phyloP scores from a whole-genome alignment of 2,888 invertebrate species.

The Patella depressa region DNA sequence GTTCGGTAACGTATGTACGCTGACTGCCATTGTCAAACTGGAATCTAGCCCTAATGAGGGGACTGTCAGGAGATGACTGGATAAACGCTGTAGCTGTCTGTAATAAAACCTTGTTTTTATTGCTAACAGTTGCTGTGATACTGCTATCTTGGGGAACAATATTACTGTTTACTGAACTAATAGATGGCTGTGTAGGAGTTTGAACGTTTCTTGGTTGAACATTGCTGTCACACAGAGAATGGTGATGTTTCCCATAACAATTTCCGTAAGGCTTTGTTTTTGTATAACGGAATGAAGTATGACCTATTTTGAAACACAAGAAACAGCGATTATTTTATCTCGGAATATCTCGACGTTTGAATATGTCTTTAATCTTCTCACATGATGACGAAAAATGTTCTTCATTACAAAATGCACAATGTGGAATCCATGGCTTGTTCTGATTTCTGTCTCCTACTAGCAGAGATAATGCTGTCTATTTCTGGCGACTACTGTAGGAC shows the following conservation, averaged over 20 bases:
- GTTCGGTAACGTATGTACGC: not conserved
- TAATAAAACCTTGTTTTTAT: constrained; percentile 4
- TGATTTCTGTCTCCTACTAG: not conserved
- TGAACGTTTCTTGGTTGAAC: not conserved
- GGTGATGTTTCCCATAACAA: constrained; percentile 12
- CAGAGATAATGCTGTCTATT: not conserved
- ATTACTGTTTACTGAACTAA: not conserved
- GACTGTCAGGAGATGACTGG: not conserved
- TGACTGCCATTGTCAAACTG: constrained; percentile 15
- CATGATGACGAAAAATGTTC: constrained; percentile 14
- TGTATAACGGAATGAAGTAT: not conserved
- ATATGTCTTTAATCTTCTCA: constrained; percentile 1
- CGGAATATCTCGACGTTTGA: not conserved
- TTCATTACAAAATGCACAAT: constrained; percentile 5
- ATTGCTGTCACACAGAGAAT: constrained; percentile 9
- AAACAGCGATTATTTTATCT: not conserved
- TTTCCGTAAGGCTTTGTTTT: constrained; percentile 1
- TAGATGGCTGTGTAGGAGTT: not conserved
- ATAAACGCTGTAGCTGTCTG: constrained; percentile 15
- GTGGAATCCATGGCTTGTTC: not conserved
- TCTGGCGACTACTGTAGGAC: not conserved
- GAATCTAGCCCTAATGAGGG: not conserved
- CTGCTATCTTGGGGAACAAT: not conserved
- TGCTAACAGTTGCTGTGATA: constrained; percentile 6
- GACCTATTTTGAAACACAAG: constrained; percentile 9